Evolutionary conservation across 2,113 vertebrate genomes (phyloP), one percentile per base, ranked within the genome.

Genomic region (Brachionichthys hirsutus): DNA sequence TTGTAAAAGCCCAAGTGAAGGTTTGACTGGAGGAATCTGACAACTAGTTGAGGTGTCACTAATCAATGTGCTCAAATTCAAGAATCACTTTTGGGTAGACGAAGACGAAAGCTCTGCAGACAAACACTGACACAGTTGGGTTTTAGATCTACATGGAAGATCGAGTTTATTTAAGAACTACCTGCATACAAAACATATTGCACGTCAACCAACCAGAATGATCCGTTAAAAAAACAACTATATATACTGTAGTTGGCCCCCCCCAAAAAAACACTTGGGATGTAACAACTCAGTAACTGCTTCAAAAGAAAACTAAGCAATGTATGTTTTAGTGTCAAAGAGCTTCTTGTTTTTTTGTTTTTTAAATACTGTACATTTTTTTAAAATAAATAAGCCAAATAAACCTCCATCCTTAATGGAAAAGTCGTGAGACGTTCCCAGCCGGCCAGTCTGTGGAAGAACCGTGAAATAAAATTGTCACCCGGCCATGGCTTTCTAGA

Each of bases 131-230:
- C 47, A 54, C 62, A 48, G 14, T 42, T 40, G 13, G 52, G 24
- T 85, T 83, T 81, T 85, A 89, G 93, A 94, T 94, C 93, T 91
- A 94, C 89, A 93, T 93, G 93, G 92, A 97, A 99, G 95, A 98
- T 95, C 95, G 92, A 94, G 94, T 94, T 98, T 99, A 98, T 98
- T 96, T 93, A 93, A 93, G 95, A 98, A 97, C 95, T 98, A 98
- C 92, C 93, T 95, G 95, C 95, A 97, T 98, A 98, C 95, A 98
- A 98, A 99, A 98, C 95, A 97, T 99, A 98, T 98, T 99, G 96
- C 97, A 99, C 95, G 97, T 98, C 95, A 98, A 98, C 96, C 97
- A 98, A 97, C 92, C 93, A 95, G 95, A 95, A 96, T 90, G 80
- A 93, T 94, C 78, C 78, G 89, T 91, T 51, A 38, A 54, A 61